A percentile compares a stretch with the other conserved stretches of the same genome.
phyloP scores from a whole-genome alignment of 2,113 vertebrate genomes.

The Plectropomus leopardus region DNA sequence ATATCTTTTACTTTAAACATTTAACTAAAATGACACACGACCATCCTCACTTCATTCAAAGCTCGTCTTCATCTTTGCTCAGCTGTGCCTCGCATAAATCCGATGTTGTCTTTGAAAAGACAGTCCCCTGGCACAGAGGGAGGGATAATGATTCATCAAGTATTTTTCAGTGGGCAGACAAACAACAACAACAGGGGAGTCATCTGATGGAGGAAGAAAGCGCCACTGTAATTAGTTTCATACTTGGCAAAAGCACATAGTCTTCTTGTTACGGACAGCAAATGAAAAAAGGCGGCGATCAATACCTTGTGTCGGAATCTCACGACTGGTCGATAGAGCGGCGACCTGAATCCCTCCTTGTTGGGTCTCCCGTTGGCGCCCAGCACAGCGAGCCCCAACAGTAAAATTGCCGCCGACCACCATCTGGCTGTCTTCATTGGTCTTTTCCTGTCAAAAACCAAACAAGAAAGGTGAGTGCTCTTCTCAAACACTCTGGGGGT shows the following conservation, averaged over 20 bases:
- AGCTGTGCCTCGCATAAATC: slow-evolving; percentile 42
- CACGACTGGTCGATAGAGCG: slow-evolving; percentile 82
- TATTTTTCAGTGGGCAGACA: slow-evolving; percentile 55
- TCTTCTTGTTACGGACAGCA: slow-evolving; percentile 43
- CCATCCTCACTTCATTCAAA: slow-evolving; percentile 35
- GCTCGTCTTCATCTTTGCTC: slow-evolving; percentile 35
- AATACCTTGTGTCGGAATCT: slow-evolving; percentile 89
- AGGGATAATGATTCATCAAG: slow-evolving; percentile 66
- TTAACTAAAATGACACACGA: slow-evolving; percentile 36
- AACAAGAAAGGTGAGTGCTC: slow-evolving; percentile 62
- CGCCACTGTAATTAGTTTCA: slow-evolving; percentile 60
- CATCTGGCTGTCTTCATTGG: slow-evolving; percentile 81
- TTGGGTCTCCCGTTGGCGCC: slow-evolving; percentile 72
- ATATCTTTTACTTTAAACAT: slow-evolving; percentile 44
- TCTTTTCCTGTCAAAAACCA: slow-evolving; percentile 77
- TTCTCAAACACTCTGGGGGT: slow-evolving; percentile 16
- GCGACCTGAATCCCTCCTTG: slow-evolving; percentile 76
- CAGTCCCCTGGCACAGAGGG: slow-evolving; percentile 45
- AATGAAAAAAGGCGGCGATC: slow-evolving; percentile 68
- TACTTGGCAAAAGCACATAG: slow-evolving; percentile 56
- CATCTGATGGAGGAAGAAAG: slow-evolving; percentile 38
- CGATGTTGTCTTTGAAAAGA: slow-evolving; percentile 56
- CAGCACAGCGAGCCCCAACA: slow-evolving; percentile 75
- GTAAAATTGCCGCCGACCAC: slow-evolving; percentile 70
- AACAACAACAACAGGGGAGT: slow-evolving; percentile 59